A percentile compares a stretch with the other conserved stretches of the same genome.
phyloP scores from a whole-genome alignment of 1,140 invertebrate species.

The Leptinotarsa texana region DNA sequence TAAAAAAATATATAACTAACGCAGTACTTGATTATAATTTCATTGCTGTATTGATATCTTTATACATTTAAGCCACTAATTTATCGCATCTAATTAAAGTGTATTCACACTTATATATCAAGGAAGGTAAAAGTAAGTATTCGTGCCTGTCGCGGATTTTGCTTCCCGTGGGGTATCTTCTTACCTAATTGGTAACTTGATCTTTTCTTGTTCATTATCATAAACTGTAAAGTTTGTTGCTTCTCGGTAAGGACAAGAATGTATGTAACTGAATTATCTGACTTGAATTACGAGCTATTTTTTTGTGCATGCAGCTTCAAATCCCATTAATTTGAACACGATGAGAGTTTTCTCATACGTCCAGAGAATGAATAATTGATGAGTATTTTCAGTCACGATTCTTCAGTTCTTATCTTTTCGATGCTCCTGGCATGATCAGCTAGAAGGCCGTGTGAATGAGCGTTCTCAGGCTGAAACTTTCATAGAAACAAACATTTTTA shows the following conservation, averaged over 20 bases:
- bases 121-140: background rate
- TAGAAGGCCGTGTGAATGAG: no score
- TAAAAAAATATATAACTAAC: background rate
- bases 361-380: no score
- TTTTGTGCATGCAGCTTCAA: background rate
- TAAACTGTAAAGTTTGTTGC: background rate
- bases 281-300: background rate
- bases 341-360: background rate
- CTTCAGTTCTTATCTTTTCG: no score
- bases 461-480: no score
- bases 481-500: no score
- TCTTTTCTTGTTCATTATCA: constrained; percentile 11
- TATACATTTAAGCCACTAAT: background rate
- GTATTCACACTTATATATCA: constrained; percentile 10
- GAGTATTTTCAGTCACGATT: no score
- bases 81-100: constrained; percentile 1
- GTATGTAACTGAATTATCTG: constrained; percentile 1
- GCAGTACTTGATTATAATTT: background rate
- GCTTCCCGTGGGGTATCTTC: background rate
- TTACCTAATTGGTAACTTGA: constrained; percentile 17
- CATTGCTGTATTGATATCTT: constrained; percentile 13
- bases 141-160: background rate
- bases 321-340: background rate
- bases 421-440: no score
- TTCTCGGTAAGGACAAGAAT: background rate